Base-by-base conservation (phyloP, 2,797 vertebrate genomes). In the Sebastes elongatus region DNA sequence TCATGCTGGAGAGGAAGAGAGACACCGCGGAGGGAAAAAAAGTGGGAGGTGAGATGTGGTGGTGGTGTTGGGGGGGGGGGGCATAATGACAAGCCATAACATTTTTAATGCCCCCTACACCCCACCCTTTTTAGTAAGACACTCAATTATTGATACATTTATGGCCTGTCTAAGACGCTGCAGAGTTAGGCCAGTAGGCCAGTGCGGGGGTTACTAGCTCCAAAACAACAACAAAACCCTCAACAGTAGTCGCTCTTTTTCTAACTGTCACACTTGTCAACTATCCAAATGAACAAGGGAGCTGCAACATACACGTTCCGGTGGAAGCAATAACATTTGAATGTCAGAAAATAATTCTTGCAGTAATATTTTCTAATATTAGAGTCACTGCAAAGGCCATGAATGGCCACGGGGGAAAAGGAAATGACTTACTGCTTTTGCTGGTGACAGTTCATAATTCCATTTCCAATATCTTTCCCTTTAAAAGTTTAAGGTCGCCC, bases 321-420 rank as follows among this genome's bases (percentile, higher is more conserved):
- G 89, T 88, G 80, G 72, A 81, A 91, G 91, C 88, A 94, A 94
- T 95, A 95, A 94, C 92, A 94, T 95, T 94, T 95, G 94, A 96
- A 95, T 95, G 95, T 95, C 94, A 95, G 90, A 93, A 94, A 95
- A 94, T 93, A 90, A 94, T 93, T 92, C 90, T 90, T 85, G 90
- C 85, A 88, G 94, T 94, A 93, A 94, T 94, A 93, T 94, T 93
- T 95, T 94, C 92, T 94, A 94, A 95, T 95, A 95, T 95, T 94
- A 94, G 89, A 93, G 89, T 82, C 56, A 69, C 79, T 74, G 92
- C 80, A 95, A 95, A 96, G 93, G 94, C 90, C 94, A 92, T 65
- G 66, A 86, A 93, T 93, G 92, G 87, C 94, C 94, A 88, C 7
- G 78, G 92, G 94, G 92, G 85, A 38, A 83, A 81, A 88, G 83